Evolutionary conservation across 2,113 vertebrate genomes (phyloP).

Genomic region (Mus pahari): DNA sequence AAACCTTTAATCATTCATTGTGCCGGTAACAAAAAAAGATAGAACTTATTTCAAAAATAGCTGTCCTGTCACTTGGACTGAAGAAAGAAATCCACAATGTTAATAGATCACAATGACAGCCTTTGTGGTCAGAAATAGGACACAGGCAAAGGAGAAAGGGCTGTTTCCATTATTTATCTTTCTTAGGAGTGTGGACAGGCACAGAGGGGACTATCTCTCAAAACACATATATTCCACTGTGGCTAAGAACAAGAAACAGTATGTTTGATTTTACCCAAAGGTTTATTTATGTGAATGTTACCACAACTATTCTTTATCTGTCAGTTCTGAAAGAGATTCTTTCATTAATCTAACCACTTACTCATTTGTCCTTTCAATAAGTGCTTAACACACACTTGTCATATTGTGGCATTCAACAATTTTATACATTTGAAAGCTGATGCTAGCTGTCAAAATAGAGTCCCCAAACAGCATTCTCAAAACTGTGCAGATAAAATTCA

Average conservation of each 20-base stretch:
- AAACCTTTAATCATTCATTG: constrained; percentile 75
- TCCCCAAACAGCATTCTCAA: not conserved
- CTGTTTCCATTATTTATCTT: constrained; percentile 72
- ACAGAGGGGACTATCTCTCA: not conserved
- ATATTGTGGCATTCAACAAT: not conserved
- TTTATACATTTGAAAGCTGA: not conserved
- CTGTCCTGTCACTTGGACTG: constrained; percentile 67
- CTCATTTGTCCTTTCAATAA: constrained; percentile 42
- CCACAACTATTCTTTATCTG: not conserved
- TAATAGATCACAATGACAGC: constrained; percentile 75
- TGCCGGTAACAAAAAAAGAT: constrained; percentile 64
- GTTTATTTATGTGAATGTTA: constrained; percentile 41
- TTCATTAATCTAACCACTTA: not conserved
- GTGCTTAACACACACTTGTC: not conserved
- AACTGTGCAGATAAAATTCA: not conserved
- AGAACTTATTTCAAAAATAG: constrained; percentile 77
- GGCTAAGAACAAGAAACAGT: not conserved
- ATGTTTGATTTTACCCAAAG: not conserved
- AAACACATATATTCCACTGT: constrained; percentile 40
- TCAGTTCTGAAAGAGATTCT: not conserved
- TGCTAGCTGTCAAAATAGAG: not conserved
- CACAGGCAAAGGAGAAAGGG: constrained; percentile 49
- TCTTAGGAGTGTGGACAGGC: constrained; percentile 44
- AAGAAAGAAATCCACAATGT: constrained; percentile 71
- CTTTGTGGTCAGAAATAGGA: constrained; percentile 68